phyloP scores from a whole-genome alignment of 2,113 vertebrate genomes.

The Amphilophus citrinellus region DNA sequence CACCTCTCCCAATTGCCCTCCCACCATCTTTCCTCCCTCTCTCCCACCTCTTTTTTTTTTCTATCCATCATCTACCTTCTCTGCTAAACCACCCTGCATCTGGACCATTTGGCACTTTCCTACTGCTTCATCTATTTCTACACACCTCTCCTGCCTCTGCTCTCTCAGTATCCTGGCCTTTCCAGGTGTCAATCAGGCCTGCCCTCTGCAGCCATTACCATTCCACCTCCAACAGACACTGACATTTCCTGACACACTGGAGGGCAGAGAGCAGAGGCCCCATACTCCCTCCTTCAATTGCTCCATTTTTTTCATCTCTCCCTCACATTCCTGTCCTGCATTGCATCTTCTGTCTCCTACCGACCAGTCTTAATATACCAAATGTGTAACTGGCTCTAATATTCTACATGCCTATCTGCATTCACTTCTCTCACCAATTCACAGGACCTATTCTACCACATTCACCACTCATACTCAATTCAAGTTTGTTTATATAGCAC shows the following conservation, averaged over 20 bases:
- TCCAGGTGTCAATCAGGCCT: conserved; percentile 70
- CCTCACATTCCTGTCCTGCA: conserved; percentile 20
- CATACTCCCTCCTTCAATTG: conserved; percentile 33
- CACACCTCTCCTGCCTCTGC: background rate
- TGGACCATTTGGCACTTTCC: conserved; percentile 54
- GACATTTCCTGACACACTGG: conserved; percentile 70
- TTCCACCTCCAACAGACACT: conserved; percentile 70
- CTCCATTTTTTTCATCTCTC: conserved; percentile 38
- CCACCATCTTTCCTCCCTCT: background rate
- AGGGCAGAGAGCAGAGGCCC: conserved; percentile 49
- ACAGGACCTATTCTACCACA: background rate
- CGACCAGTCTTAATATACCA: conserved; percentile 7
- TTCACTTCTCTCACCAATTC: background rate
- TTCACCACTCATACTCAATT: background rate
- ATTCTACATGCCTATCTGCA: background rate
- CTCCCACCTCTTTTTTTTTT: background rate
- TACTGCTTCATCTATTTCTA: background rate
- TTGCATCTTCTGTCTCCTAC: conserved; percentile 2
- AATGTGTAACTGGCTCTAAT: background rate
- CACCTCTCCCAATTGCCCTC: background rate
- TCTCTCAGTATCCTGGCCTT: conserved; percentile 67
- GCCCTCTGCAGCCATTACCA: conserved; percentile 73
- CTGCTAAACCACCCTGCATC: conserved; percentile 29
- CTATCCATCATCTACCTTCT: conserved; percentile 6
- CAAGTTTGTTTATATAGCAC: no score